phyloP scores from a whole-genome alignment of 2,113 vertebrate genomes.

The Prionailurus viverrinus region DNA sequence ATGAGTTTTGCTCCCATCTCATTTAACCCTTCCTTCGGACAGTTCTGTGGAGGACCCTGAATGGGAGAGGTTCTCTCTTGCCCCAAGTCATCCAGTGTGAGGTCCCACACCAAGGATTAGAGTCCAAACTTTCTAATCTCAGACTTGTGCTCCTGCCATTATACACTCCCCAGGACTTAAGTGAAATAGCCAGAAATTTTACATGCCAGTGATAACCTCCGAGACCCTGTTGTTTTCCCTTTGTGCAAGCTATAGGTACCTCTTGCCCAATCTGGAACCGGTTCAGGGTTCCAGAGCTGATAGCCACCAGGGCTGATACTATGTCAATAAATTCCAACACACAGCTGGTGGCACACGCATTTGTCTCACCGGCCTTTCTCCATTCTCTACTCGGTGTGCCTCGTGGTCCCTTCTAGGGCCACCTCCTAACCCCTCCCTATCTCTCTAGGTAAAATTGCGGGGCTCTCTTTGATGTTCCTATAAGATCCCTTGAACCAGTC shows the following conservation, averaged over 20 bases:
- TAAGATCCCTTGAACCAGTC: background rate
- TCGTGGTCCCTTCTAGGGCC: background rate
- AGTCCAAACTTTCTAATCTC: background rate
- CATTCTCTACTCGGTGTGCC: background rate
- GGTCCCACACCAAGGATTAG: background rate
- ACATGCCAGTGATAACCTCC: background rate
- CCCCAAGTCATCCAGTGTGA: background rate
- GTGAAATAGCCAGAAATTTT: background rate
- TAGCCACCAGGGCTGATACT: no score
- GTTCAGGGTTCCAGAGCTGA: background rate
- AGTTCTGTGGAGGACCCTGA: background rate
- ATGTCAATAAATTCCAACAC: background rate
- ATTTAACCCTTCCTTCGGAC: background rate
- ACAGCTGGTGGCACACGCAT: rapidly evolving
- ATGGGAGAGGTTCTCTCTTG: background rate
- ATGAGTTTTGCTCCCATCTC: background rate
- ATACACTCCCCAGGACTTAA: background rate
- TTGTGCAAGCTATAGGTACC: background rate
- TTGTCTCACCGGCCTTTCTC: background rate
- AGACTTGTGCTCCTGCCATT: background rate
- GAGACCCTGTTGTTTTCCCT: background rate
- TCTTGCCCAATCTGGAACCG: background rate
- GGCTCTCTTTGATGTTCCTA: background rate
- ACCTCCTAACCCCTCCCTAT: background rate
- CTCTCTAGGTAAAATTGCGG: background rate